phyloP scores from a whole-genome alignment of 2,797 vertebrate species.

The Hyperoplus lanceolatus region DNA sequence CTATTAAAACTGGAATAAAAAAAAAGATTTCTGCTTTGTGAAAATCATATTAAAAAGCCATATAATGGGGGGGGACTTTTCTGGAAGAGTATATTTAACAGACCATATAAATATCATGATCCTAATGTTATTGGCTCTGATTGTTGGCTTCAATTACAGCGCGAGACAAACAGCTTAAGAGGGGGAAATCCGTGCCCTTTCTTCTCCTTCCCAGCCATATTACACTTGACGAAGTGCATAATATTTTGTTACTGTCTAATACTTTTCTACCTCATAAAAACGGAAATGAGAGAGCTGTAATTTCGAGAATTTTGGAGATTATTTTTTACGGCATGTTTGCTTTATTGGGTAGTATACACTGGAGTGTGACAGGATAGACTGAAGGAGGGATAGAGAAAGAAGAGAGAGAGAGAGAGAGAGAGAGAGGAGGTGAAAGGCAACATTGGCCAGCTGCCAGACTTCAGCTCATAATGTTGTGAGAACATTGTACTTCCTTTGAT shows the following conservation, averaged over 20 bases:
- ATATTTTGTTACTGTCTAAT: slow-evolving; percentile 64
- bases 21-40: background rate
- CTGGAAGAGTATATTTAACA: slow-evolving; percentile 24
- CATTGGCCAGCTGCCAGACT: slow-evolving; percentile 60
- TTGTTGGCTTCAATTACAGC: slow-evolving; percentile 46
- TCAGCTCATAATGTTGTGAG: slow-evolving; percentile 70
- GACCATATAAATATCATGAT: slow-evolving; percentile 44
- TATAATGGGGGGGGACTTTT: background rate
- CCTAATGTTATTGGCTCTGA: slow-evolving; percentile 38
- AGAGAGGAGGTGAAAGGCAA: slow-evolving; percentile 53
- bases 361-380: slow-evolving; percentile 53
- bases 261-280: slow-evolving; percentile 64
- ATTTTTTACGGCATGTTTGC: slow-evolving; percentile 70
- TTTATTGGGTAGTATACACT: slow-evolving; percentile 71
- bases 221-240: slow-evolving; percentile 37
- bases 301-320: slow-evolving; percentile 70
- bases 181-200: slow-evolving; percentile 42
- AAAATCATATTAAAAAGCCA: slow-evolving; percentile 8
- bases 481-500: slow-evolving; percentile 63
- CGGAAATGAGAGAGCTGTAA: slow-evolving; percentile 58
- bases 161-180: slow-evolving; percentile 49
- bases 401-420: slow-evolving; percentile 18
- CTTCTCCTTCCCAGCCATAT: slow-evolving; percentile 27
- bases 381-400: slow-evolving; percentile 29
- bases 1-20: slow-evolving; percentile 9